phyloP scores from a whole-genome alignment of 2,888 invertebrate species.

The Melikaiella ostensackeni region DNA sequence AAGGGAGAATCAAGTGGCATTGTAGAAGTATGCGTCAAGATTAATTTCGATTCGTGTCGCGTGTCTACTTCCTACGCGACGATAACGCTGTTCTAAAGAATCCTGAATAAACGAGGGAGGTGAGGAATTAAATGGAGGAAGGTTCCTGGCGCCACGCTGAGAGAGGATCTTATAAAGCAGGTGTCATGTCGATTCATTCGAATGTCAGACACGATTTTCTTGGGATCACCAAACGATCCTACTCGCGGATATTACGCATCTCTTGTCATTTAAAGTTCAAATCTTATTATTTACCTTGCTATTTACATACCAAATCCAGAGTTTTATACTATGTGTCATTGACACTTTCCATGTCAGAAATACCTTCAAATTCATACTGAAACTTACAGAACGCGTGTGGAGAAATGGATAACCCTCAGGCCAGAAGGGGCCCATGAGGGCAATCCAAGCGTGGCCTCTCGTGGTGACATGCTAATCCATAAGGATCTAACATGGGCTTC shows the following conservation, averaged over 20 bases:
- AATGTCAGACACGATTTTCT: conserved; percentile 33
- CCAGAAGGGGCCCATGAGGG: too few species aligned
- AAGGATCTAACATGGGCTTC: too few species aligned
- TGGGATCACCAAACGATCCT: conserved; percentile 42
- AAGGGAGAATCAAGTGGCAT: neutral
- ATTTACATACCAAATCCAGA: neutral
- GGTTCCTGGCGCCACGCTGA: conserved; percentile 46
- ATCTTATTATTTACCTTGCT: neutral
- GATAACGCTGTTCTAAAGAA: conserved; percentile 60
- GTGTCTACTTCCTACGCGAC: conserved; percentile 63
- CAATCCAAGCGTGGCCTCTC: too few species aligned
- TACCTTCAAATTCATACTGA: too few species aligned
- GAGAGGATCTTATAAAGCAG: conserved; percentile 48
- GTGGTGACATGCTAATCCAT: too few species aligned
- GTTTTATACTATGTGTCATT: neutral
- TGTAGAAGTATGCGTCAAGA: conserved; percentile 49
- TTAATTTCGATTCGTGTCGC: conserved; percentile 69
- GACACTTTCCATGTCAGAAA: neutral
- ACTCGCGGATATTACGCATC: conserved; percentile 30
- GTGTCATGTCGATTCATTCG: conserved; percentile 43
- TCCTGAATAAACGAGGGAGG: conserved; percentile 52
- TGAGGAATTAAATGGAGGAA: conserved; percentile 43
- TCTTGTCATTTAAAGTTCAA: conserved; percentile 1
- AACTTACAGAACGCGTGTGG: too few species aligned
- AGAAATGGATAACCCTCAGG: too few species aligned